Percentiles rank a stretch among this genome's conserved stretches.
phyloP scores from a whole-genome alignment of 1,140 invertebrate species.

The Drosophila neocordata region DNA sequence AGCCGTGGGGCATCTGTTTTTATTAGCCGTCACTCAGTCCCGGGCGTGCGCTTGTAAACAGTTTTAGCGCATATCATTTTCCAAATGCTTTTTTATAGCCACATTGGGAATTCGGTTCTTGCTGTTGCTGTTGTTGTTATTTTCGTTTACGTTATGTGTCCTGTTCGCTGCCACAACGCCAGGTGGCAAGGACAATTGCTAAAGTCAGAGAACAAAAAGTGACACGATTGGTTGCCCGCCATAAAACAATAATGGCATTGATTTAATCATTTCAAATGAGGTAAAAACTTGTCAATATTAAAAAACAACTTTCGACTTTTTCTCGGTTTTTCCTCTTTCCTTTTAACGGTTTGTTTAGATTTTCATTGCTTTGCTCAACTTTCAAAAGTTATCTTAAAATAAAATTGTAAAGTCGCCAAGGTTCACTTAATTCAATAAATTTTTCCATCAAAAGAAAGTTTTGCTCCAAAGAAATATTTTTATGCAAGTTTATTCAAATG shows the following conservation, averaged over 20 bases:
- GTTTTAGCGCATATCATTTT: constrained; percentile 65
- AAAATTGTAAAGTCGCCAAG: background rate
- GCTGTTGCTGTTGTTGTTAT: constrained; percentile 5
- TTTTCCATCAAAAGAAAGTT: background rate
- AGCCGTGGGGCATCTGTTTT: constrained; percentile 35
- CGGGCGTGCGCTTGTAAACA: constrained; percentile 62
- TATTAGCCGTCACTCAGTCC: constrained; percentile 41
- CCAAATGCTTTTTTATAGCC: constrained; percentile 64
- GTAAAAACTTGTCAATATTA: background rate
- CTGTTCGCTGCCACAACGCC: background rate
- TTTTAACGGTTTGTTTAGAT: background rate
- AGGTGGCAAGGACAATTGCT: constrained; percentile 1
- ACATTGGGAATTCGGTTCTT: constrained; percentile 19
- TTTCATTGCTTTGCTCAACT: background rate
- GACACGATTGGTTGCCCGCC: background rate
- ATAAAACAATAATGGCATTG: constrained; percentile 8
- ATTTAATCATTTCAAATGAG: constrained; percentile 12
- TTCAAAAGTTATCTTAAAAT: background rate
- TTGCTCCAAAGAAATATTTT: too few species aligned
- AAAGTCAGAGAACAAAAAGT: constrained; percentile 1
- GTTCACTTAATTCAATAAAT: constrained; percentile 3
- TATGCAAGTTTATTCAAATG: too few species aligned
- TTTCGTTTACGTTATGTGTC: background rate
- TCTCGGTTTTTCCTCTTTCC: background rate
- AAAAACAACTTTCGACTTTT: background rate